Conservation (phyloP, 92 coral and sea anemone genomes). For the Paramuricea clavata region DNA sequence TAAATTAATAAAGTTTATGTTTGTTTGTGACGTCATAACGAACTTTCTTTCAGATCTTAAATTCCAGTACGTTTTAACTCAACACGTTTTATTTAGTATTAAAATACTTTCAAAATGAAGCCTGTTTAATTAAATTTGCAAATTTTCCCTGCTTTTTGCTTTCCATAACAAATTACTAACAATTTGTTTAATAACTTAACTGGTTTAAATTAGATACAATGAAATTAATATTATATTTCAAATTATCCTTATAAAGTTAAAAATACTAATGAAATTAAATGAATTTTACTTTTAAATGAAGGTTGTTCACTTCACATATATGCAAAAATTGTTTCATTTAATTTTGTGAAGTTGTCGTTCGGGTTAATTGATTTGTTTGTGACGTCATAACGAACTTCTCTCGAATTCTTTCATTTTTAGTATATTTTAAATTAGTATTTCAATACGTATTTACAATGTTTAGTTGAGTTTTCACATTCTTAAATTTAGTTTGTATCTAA, state of each 20-base stretch:
- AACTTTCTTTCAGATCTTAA: too few relatives aligned
- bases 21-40: background rate
- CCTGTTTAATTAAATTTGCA: background rate
- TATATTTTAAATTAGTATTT: too few relatives aligned
- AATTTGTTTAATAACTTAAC: too few relatives aligned
- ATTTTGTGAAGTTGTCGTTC: background rate
- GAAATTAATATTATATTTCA: too few relatives aligned
- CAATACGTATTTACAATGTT: background rate
- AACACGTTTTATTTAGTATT: background rate
- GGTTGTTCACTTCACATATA: background rate
- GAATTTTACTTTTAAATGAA: too few relatives aligned
- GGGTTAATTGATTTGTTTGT: background rate
- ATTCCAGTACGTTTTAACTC: background rate
- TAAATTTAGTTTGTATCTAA: background rate
- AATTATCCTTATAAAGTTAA: too few relatives aligned
- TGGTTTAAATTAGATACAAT: too few relatives aligned
- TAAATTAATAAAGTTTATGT: too few relatives aligned
- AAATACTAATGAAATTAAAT: too few relatives aligned
- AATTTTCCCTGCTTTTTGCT: background rate
- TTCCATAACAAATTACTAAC: too few relatives aligned
- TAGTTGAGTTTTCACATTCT: too few relatives aligned
- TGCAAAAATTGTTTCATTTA: background rate
- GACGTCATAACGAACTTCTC: conserved; percentile 22
- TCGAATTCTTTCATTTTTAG: background rate
- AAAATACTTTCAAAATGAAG: background rate